Percentiles rank a stretch among this genome's conserved stretches.
Conservation (phyloP, 2,113 vertebrate genomes). For the Chroicocephalus ridibundus region DNA sequence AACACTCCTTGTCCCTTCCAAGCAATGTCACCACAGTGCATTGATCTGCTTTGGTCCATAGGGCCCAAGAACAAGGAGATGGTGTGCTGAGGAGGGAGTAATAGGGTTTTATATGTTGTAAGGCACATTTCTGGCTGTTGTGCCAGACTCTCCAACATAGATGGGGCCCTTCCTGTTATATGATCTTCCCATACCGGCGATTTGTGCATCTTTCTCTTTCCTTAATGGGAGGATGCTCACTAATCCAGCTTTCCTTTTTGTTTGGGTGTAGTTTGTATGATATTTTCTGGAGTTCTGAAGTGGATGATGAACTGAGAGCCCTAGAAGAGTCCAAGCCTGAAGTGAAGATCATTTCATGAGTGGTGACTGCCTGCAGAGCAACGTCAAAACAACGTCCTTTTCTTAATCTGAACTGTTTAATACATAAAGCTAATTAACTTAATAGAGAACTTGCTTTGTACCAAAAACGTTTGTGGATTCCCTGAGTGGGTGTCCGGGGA, state of each 20-base stretch:
- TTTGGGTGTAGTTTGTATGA: conserved; percentile 64
- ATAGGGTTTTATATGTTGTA: not conserved
- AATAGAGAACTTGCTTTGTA: conserved; percentile 33
- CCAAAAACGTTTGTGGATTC: not conserved
- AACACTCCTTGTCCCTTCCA: not conserved
- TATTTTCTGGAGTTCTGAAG: conserved; percentile 59
- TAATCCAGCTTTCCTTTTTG: not conserved
- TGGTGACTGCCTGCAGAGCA: not conserved
- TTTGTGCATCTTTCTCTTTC: not conserved
- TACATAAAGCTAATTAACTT: conserved; percentile 20
- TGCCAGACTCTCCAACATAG: not conserved
- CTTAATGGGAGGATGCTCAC: not conserved
- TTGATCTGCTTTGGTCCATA: not conserved
- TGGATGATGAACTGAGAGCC: conserved; percentile 50
- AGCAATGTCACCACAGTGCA: not conserved
- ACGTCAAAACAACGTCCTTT: not conserved
- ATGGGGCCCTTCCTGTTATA: not conserved
- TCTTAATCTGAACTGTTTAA: conserved; percentile 9
- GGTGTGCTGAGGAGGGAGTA: not conserved
- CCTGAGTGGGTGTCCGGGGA: not conserved
- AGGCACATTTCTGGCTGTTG: not conserved
- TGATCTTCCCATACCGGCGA: not conserved
- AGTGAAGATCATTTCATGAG: conserved; percentile 71
- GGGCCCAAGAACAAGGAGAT: not conserved
- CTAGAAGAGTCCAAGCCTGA: conserved; percentile 60